Conservation (phyloP, 2,113 vertebrate genomes). For the Cinclus mexicanus region DNA sequence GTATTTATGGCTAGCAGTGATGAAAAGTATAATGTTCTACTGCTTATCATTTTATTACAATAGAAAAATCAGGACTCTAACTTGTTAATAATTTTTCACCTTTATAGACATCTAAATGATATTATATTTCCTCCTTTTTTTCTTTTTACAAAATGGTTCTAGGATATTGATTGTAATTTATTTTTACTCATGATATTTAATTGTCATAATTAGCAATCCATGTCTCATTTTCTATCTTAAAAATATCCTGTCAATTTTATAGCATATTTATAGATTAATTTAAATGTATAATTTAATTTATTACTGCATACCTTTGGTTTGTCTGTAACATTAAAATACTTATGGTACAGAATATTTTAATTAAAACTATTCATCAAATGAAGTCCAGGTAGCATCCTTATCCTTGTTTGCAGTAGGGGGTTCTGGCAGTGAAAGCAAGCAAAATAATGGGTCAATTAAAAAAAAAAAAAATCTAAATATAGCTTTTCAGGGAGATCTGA, state of each 20-base stretch:
- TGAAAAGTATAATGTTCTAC: conserved; percentile 40
- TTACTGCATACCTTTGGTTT: conserved; percentile 81
- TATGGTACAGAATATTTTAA: conserved; percentile 87
- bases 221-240: conserved; percentile 72
- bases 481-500: conserved; percentile 71
- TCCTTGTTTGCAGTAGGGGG: conserved; percentile 81
- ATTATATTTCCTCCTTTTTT: conserved; percentile 66
- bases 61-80: conserved; percentile 55
- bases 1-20: conserved; percentile 36
- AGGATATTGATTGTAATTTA: conserved; percentile 82
- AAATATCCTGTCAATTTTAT: conserved; percentile 78
- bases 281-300: conserved; percentile 84
- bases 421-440: conserved; percentile 75
- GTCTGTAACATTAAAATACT: conserved; percentile 87
- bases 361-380: conserved; percentile 87
- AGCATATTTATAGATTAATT: conserved; percentile 85
- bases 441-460: conserved; percentile 86
- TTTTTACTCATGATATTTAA: conserved; percentile 77
- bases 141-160: conserved; percentile 66
- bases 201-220: conserved; percentile 81
- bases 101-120: conserved; percentile 69
- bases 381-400: conserved; percentile 81
- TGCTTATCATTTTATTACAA: conserved; percentile 47
- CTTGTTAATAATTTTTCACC: conserved; percentile 65
- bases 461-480: conserved; percentile 79